A percentile compares a stretch with the other conserved stretches of the same genome.
Evolutionary conservation across 37 sponge, comb jelly and placozoan species (phyloP).

Genomic region (Mnemiopsis leidyi): DNA sequence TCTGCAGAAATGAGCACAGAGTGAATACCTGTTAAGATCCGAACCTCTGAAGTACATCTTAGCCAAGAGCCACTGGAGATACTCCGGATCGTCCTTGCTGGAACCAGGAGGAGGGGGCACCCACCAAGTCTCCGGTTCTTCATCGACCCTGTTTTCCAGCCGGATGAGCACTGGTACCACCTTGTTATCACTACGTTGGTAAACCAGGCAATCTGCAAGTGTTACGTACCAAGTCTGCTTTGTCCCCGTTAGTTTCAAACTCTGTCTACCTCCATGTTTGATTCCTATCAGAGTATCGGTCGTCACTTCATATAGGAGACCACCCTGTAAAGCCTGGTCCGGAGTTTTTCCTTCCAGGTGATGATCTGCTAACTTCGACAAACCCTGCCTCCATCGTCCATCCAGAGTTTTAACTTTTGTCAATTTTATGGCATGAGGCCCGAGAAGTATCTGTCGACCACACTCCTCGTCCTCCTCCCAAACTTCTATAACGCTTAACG

Average conservation of each 20-base stretch:
- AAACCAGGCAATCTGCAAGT: neutral
- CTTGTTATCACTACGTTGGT: neutral
- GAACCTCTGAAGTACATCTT: neutral
- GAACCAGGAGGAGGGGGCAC: neutral
- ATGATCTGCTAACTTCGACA: neutral
- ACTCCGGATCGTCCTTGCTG: neutral
- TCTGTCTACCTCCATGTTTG: neutral
- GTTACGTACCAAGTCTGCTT: constrained; percentile 8
- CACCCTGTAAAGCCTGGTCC: neutral
- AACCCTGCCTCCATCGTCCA: neutral
- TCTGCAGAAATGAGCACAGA: neutral
- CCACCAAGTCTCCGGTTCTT: neutral
- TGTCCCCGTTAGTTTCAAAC: neutral
- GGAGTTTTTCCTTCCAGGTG: neutral
- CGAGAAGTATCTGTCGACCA: neutral
- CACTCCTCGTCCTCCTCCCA: neutral
- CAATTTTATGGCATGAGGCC: neutral
- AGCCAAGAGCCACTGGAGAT: neutral
- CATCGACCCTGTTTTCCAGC: constrained; percentile 19
- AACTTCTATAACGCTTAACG: neutral
- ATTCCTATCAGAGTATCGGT: neutral
- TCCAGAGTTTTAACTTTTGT: neutral
- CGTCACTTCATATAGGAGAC: neutral
- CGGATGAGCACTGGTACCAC: neutral
- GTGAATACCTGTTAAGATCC: neutral